These are phyloP conservation scores for Diarsia brunnea DNA, from an alignment of 2,888 invertebrate genomes.

Conservation along the genomic window DNA sequence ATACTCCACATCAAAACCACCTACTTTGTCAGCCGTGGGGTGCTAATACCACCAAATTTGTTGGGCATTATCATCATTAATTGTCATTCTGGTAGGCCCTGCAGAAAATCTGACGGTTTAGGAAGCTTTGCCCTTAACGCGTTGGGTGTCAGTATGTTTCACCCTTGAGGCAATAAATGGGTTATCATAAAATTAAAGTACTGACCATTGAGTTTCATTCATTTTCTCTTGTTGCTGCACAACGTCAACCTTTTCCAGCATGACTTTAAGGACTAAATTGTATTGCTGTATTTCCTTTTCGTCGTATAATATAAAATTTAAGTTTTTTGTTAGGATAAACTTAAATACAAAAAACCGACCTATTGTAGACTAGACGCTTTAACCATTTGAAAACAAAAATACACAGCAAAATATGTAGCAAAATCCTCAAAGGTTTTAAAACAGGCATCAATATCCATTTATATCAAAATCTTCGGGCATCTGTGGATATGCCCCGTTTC, in stretches of 20 bases:
- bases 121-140: conserved; percentile 11
- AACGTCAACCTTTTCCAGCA: not conserved
- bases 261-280: not conserved
- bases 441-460: conserved; percentile 53
- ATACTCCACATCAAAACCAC: not conserved
- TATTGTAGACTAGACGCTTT: not conserved
- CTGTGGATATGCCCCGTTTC: conserved; percentile 51
- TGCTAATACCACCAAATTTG: conserved; percentile 7
- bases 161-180: not conserved
- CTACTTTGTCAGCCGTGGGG: not conserved
- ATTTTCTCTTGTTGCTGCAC: not conserved
- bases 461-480: conserved; percentile 40
- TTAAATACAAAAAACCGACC: not conserved
- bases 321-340: not conserved
- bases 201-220: not conserved
- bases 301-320: not conserved
- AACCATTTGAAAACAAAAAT: not conserved
- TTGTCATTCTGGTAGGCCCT: conserved; percentile 25
- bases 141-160: conserved; percentile 6
- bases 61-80: not conserved
- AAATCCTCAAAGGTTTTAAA: conserved; percentile 24
- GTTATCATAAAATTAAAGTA: not conserved
- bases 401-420: not conserved
- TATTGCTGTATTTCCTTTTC: not conserved
- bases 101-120: conserved; percentile 9